Evolutionary conservation across 2,888 invertebrate genomes (phyloP), one percentile per base, ranked within the genome.

Genomic region (Cephus pulcher): DNA sequence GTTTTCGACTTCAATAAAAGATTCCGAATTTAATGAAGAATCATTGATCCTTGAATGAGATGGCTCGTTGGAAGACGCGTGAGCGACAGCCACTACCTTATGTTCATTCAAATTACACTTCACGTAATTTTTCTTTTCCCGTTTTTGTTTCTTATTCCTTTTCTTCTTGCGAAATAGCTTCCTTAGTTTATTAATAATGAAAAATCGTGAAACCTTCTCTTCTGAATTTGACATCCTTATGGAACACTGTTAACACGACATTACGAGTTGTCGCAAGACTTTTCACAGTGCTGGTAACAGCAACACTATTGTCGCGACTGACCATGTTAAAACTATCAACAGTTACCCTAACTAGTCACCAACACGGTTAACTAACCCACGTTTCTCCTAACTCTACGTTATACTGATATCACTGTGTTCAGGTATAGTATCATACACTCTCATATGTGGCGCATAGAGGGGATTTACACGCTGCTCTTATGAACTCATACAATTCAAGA

Each of bases 181-280:
- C 11, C 77, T 77, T 12, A 87, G 74, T 78, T 83, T 86, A 30
- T 80, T 74, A 4, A 84, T 23, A 9, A 9, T 0, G 23, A 6
- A 56, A 56, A 23, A 56, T 23, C 23, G 56, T 56, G 56, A 56
- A 23, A 23, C 9, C 9, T 56, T 15, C 56, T 56, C 23, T 23
- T 56, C 56, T 23, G 56, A 56, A 56, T 79, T 80, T 32, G 81
- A 78, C 85, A 86, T 86, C 80, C 74, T 79, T 35, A 68, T 69
- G 12, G 34, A 56, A 23, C 56, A 56, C 56, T 6, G 6, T 9
- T 56, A 23, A 23, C 9, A 56, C 56, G 9, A 2, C 15, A 40
- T 15, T 40, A 9, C 6, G 56, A 56, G 23, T 6, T 56, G 23
- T 56, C 56, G 23, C 56, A 15, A 23, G 23, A 15, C 4, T 40